Percentiles rank a stretch among this genome's conserved stretches.
Evolutionary conservation across 2,113 vertebrate species (phyloP).

Genomic region (Pseudopipra pipra): DNA sequence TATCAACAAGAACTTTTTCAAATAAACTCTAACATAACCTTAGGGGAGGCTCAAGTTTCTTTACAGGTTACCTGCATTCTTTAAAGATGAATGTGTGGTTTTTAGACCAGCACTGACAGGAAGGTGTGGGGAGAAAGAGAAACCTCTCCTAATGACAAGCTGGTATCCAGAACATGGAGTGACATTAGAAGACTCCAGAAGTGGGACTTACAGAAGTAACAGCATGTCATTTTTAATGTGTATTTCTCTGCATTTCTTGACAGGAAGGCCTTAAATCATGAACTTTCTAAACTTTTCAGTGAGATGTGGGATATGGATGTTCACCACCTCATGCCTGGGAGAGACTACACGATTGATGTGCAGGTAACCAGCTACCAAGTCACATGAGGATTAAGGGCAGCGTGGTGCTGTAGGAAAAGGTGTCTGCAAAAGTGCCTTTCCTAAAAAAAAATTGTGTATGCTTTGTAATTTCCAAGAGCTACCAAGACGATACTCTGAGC

Average conservation of each 20-base stretch:
- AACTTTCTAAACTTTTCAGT: slow-evolving; percentile 81
- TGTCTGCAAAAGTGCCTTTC: background rate
- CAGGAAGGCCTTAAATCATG: slow-evolving; percentile 71
- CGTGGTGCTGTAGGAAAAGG: background rate
- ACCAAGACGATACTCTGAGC: background rate
- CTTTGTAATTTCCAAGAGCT: background rate
- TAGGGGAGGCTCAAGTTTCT: background rate
- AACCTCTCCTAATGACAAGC: background rate
- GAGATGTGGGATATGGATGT: slow-evolving; percentile 80
- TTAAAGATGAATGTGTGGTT: background rate
- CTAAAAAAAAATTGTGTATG: background rate
- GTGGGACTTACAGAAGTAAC: background rate
- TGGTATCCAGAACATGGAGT: background rate
- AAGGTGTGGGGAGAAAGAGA: background rate
- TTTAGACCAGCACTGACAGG: background rate
- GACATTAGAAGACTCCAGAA: background rate
- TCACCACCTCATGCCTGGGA: slow-evolving; percentile 79
- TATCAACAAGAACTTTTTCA: background rate
- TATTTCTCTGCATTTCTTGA: background rate
- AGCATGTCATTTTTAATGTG: background rate
- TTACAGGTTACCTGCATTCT: background rate
- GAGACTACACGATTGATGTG: slow-evolving; percentile 79
- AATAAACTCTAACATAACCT: background rate
- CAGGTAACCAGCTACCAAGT: slow-evolving; percentile 69
- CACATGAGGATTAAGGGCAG: background rate